Percentiles rank a stretch among this genome's conserved stretches.
Conservation (phyloP, 2,113 vertebrate genomes). For the Chaetodon auriga region DNA sequence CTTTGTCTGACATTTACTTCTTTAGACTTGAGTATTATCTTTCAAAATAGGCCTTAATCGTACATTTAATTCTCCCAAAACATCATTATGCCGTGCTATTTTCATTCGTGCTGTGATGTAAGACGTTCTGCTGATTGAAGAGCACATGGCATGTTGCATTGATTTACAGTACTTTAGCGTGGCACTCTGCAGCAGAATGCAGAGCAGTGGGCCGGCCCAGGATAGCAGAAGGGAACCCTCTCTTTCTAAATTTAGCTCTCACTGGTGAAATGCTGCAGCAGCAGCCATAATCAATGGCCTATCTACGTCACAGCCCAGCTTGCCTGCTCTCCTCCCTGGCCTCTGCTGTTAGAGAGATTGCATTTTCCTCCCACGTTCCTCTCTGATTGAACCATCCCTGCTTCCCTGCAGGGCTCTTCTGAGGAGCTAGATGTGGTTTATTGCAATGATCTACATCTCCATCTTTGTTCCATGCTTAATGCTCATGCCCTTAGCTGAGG, state of each 20-base stretch:
- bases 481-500: constrained; percentile 14
- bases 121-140: background rate
- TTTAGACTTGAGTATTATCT: too few species aligned
- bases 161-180: constrained; percentile 15
- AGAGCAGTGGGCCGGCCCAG: constrained; percentile 58
- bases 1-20: background rate
- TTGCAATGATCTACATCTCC: constrained; percentile 26
- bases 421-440: constrained; percentile 21
- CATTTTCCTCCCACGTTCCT: constrained; percentile 16
- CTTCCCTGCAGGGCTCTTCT: constrained; percentile 19
- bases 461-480: too few species aligned
- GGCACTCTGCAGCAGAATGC: constrained; percentile 74
- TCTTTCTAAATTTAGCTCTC: constrained; percentile 80
- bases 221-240: constrained; percentile 80
- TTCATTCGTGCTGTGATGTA: constrained; percentile 30
- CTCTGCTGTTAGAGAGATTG: constrained; percentile 44
- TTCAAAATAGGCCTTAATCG: background rate
- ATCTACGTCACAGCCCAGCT: constrained; percentile 67
- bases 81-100: background rate
- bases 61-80: background rate
- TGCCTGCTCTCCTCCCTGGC: constrained; percentile 22
- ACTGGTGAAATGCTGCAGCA: constrained; percentile 71
- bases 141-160: constrained; percentile 8
- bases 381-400: constrained; percentile 40
- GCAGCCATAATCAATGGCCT: constrained; percentile 73